phyloP scores from a whole-genome alignment of 2,888 invertebrate genomes.

The Tridacna crocea region DNA sequence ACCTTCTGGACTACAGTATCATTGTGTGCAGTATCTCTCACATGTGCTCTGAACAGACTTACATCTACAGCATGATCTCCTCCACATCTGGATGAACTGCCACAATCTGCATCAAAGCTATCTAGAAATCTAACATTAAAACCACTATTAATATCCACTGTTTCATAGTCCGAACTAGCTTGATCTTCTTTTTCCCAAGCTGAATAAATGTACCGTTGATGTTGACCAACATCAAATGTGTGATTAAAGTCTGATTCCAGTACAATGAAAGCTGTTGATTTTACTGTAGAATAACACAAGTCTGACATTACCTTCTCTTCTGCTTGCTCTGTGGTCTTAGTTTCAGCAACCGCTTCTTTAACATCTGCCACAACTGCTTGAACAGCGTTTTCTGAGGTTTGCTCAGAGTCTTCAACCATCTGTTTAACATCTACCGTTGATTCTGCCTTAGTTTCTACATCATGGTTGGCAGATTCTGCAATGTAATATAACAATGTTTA shows the following conservation, averaged over 20 bases:
- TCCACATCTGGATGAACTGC: not conserved
- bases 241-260: conserved; percentile 29
- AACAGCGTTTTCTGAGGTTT: not conserved
- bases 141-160: not conserved
- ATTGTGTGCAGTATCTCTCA: conserved; percentile 1
- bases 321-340: not conserved
- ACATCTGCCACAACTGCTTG: not conserved
- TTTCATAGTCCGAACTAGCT: not conserved
- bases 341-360: not conserved
- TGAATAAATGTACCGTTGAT: not conserved
- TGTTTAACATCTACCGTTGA: not conserved
- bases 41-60: not conserved
- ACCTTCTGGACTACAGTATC: conserved; percentile 4
- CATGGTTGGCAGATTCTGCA: conserved; percentile 3
- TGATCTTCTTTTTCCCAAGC: not conserved
- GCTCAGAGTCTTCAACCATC: not conserved
- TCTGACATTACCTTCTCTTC: conserved; percentile 46
- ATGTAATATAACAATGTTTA: not conserved
- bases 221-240: not conserved
- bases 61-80: not conserved
- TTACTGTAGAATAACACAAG: conserved; percentile 21
- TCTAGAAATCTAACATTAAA: not conserved
- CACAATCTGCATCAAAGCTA: not conserved
- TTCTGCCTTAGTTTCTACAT: conserved; percentile 13
- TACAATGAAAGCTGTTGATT: conserved; percentile 47